Base-by-base conservation (phyloP, 2,888 invertebrate species). In the Hyposoter didymator region DNA sequence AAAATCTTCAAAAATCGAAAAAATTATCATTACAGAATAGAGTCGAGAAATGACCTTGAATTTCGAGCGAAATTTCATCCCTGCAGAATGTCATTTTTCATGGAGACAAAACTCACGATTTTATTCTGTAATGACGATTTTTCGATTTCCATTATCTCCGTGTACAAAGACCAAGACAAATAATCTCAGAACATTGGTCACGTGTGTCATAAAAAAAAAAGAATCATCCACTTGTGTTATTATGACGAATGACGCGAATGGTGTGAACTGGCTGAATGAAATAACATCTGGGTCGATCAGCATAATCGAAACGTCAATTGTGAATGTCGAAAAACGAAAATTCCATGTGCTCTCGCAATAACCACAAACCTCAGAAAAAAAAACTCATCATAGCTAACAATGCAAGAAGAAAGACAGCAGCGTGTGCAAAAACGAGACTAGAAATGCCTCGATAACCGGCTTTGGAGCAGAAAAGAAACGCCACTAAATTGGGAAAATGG, bases 401-500 rank as follows among this genome's bases (percentile, higher is more conserved):
- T 75, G 67, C 52, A 55, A 55, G 52, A 74, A 28, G 69, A 74
- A 72, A 67, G 32, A 35, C 43, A 83, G 72, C 79, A 73, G 76
- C 32, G 73, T n/a, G 83, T n/a, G 83, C 72, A 45, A 82, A 55
- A 62, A 22, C 47, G 59, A 59, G 62, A 69, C 43, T 55, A 70
- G 17, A 66, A 73, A 74, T 76, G 80, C 76, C 67, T 76, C 73
- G 76, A 47, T 83, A 85, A 82, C 82, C 47, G 75, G 85, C 85
- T 86, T 86, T 80, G 76, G 66, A 82, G 66, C 49, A 28, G 49
- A 64, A 67, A 73, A 69, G 45, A 66, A 82, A 49, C n/a, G 62
- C 52, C 80, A 83, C 83, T 86, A 78, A 86, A 86, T 55, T 64
- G 55, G 81, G 85, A 81, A 43, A 69, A 73, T 74, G 69, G 74